Conservation (phyloP, 2,888 invertebrate species). For the Allolobophora icterica region DNA sequence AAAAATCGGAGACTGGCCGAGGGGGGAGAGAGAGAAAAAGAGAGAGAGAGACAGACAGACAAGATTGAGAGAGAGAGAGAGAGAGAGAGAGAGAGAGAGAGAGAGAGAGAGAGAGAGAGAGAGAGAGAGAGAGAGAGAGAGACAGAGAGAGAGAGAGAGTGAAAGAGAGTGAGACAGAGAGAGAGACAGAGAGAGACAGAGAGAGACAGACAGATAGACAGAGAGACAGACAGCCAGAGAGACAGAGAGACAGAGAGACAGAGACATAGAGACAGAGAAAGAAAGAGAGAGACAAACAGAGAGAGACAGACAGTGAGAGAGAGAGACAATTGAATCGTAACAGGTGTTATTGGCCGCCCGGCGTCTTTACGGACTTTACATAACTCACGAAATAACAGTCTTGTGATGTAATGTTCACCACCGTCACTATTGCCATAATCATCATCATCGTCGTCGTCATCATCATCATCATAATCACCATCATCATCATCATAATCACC, state of each 20-base stretch:
- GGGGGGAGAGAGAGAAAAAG: too few species aligned
- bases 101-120: neutral
- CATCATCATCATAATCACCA: too few species aligned
- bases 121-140: slow-evolving; percentile 27
- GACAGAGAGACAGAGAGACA: too few species aligned
- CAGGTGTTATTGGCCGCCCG: too few species aligned
- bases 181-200: slow-evolving; percentile 22
- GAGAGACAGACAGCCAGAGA: neutral
- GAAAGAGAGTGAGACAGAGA: slow-evolving; percentile 23
- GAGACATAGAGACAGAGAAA: too few species aligned
- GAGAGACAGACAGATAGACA: neutral
- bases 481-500: too few species aligned
- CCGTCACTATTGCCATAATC: neutral
- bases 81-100: neutral
- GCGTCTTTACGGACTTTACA: too few species aligned
- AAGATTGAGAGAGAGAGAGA: neutral
- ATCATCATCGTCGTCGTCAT: too few species aligned
- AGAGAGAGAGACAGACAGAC: neutral
- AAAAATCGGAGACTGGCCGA: too few species aligned
- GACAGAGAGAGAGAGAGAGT: slow-evolving; percentile 32
- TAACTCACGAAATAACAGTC: too few species aligned
- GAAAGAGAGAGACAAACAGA: too few species aligned
- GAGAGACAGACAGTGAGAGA: neutral
- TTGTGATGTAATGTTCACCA: neutral
- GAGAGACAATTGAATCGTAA: neutral